These are phyloP conservation scores for Drosophila colorata DNA, from an alignment of 2,888 invertebrate species.

Conservation along the genomic window DNA sequence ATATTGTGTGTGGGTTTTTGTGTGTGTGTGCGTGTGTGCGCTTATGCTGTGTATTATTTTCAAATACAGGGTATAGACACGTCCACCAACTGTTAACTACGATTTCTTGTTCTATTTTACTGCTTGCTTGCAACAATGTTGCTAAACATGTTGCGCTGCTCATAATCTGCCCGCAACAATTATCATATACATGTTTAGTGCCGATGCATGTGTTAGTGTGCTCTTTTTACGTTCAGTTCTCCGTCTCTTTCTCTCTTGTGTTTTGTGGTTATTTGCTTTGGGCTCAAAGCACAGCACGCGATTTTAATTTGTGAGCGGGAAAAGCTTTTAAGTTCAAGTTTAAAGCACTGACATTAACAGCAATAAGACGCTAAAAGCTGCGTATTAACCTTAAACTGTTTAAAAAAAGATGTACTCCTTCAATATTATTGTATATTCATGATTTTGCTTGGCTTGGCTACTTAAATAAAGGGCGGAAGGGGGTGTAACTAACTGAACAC, in stretches of 20 bases:
- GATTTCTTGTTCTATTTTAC: not conserved
- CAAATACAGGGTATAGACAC: not conserved
- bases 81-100: not conserved
- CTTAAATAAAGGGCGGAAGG: slow-evolving; percentile 13
- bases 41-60: not conserved
- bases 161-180: too few species aligned
- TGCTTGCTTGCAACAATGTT: not conserved
- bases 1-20: slow-evolving; percentile 2
- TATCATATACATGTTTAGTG: not conserved
- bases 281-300: too few species aligned
- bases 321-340: too few species aligned
- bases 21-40: not conserved
- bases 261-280: not conserved
- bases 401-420: too few species aligned
- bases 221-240: not conserved
- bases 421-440: too few species aligned
- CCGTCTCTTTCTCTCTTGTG: not conserved
- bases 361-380: too few species aligned
- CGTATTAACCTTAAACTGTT: too few species aligned
- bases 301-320: too few species aligned
- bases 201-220: not conserved
- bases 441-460: not conserved
- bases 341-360: too few species aligned
- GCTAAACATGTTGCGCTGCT: not conserved
- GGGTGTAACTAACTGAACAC: slow-evolving; percentile 17